Conservation (phyloP, 2,888 invertebrate genomes). For the Peribatodes rhomboidaria region DNA sequence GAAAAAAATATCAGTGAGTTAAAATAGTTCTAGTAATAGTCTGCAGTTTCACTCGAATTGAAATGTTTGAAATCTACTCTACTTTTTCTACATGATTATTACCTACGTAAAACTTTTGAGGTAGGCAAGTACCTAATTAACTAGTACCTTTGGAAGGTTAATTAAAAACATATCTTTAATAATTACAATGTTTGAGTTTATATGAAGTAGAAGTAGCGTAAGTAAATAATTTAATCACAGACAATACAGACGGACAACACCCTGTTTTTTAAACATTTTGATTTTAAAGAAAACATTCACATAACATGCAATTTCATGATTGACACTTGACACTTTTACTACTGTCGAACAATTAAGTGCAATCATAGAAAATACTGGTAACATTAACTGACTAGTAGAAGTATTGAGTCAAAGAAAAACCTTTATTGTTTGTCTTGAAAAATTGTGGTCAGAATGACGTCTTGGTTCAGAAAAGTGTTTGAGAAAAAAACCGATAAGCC, state of each 20-base stretch:
- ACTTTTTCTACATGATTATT: no score
- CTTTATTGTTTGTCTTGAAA: neutral
- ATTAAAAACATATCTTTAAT: no score
- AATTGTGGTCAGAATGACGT: slow-evolving; percentile 39
- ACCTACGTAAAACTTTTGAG: no score
- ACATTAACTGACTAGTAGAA: neutral
- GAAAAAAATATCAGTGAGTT: no score
- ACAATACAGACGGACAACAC: neutral
- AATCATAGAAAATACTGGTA: slow-evolving; percentile 11
- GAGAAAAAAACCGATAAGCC: slow-evolving; percentile 35
- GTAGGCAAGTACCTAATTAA: neutral
- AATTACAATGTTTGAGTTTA: no score
- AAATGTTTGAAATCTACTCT: neutral
- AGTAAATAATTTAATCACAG: neutral
- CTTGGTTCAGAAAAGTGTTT: slow-evolving; percentile 44
- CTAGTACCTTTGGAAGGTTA: no score
- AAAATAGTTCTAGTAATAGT: no score
- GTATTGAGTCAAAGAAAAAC: neutral
- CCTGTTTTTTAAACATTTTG: neutral
- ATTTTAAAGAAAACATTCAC: neutral
- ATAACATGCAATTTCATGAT: slow-evolving; percentile 4
- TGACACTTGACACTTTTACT: slow-evolving; percentile 20
- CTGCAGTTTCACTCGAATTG: no score
- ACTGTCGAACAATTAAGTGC: slow-evolving; percentile 9
- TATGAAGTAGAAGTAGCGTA: no score